Conservation (phyloP, 2,113 vertebrate species). For the Illadopsis cleaveri region DNA sequence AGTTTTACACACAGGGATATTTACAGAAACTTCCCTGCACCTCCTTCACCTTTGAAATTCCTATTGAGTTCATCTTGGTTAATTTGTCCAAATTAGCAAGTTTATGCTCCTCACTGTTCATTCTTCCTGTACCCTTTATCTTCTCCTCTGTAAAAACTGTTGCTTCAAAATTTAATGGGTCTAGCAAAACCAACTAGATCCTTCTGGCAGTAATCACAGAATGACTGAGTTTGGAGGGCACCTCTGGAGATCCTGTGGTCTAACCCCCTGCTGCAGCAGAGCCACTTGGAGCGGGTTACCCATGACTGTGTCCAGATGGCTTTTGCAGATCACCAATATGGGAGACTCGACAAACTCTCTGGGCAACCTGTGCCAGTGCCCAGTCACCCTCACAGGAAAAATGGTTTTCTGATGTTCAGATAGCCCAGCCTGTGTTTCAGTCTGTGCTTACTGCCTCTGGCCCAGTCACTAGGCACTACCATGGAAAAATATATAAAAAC, state of each 20-base stretch:
- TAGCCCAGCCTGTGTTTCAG: neutral
- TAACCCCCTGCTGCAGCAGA: neutral
- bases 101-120: neutral
- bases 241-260: neutral
- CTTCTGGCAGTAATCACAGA: neutral
- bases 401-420: neutral
- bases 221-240: neutral
- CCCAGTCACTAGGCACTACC: neutral
- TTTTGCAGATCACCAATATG: neutral
- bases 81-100: neutral
- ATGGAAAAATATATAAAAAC: neutral
- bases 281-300: neutral
- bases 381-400: neutral
- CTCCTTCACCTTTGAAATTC: neutral
- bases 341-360: fast-evolving
- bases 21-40: neutral
- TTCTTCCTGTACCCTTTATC: neutral
- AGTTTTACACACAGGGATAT: neutral
- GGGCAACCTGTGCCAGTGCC: neutral
- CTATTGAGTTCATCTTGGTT: neutral
- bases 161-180: neutral
- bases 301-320: neutral
- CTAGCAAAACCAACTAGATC: neutral
- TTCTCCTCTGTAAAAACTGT: neutral
- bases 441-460: neutral